These are phyloP conservation scores for Contarinia nasturtii DNA, from an alignment of 1,140 invertebrate species.

Conservation along the genomic window DNA sequence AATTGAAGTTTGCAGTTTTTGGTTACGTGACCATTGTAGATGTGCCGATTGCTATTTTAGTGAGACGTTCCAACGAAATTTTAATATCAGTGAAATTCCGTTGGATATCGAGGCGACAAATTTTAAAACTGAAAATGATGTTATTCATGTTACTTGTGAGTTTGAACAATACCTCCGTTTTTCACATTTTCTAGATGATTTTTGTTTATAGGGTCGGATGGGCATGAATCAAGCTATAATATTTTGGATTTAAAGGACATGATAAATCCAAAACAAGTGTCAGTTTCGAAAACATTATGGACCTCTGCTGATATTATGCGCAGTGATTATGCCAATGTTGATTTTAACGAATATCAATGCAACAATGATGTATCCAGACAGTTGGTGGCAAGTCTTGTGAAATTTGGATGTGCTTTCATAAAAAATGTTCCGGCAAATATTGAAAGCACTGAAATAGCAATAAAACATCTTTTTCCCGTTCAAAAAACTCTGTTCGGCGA, in stretches of 20 bases:
- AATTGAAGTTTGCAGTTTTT: constrained; percentile 11
- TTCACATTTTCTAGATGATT: not conserved
- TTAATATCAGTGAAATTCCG: constrained; percentile 17
- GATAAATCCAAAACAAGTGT: too few species aligned
- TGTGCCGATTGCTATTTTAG: constrained; percentile 15
- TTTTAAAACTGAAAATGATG: constrained; percentile 3
- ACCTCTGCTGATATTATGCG: not conserved
- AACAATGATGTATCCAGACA: constrained; percentile 6
- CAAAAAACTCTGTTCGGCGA: constrained; percentile 43
- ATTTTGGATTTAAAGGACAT: not conserved
- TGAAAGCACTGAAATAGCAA: constrained; percentile 18
- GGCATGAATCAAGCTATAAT: constrained; percentile 14
- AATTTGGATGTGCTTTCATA: constrained; percentile 19
- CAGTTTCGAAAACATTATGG: not conserved
- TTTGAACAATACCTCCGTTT: not conserved
- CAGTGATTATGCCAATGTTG: not conserved
- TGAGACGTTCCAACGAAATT: constrained; percentile 16
- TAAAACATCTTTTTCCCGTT: constrained; percentile 23
- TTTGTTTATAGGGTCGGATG: constrained; percentile 16
- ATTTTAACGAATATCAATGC: constrained; percentile 3
- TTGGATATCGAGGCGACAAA: constrained; percentile 7
- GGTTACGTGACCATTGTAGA: constrained; percentile 19
- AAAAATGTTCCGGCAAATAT: constrained; percentile 16
- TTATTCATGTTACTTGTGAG: constrained; percentile 8
- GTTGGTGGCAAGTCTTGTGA: constrained; percentile 12